Conservation (phyloP, 37 sponge, comb jelly and placozoan species). For the Diacarnus erythraeanus region DNA sequence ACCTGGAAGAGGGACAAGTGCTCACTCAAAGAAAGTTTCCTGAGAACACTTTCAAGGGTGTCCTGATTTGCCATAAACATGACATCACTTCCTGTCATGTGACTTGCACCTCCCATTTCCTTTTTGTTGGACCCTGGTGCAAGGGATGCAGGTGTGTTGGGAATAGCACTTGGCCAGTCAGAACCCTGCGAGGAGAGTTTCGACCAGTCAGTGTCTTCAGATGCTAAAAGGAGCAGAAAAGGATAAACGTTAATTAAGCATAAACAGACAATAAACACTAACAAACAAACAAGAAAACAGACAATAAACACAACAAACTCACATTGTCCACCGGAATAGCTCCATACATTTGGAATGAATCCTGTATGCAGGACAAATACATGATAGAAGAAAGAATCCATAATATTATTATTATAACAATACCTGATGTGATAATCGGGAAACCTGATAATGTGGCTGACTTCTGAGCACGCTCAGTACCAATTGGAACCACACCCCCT, state of each 20-base stretch:
- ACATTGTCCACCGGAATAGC: conserved; percentile 37
- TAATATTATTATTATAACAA: neutral
- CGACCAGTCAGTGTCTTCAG: conserved; percentile 53
- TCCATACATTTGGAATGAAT: conserved; percentile 39
- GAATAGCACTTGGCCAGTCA: conserved; percentile 10
- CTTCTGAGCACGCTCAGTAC: conserved; percentile 78
- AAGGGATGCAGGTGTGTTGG: neutral
- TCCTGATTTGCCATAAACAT: conserved; percentile 31
- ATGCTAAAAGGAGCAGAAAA: neutral
- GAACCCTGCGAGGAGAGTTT: conserved; percentile 10
- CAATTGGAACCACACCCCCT: conserved; percentile 56
- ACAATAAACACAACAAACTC: neutral
- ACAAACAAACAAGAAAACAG: neutral
- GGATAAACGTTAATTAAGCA: too few species aligned
- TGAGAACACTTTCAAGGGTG: conserved; percentile 53
- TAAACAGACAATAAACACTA: neutral
- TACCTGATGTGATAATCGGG: conserved; percentile 31
- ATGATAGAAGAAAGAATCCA: neutral
- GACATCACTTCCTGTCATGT: conserved; percentile 26
- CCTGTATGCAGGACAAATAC: neutral
- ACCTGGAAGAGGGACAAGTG: conserved; percentile 68
- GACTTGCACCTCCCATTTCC: neutral
- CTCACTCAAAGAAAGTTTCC: conserved; percentile 45
- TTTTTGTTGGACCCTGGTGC: neutral
- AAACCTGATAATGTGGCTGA: conserved; percentile 7